Evolutionary conservation across 2,888 invertebrate genomes (phyloP), one percentile per base, ranked within the genome.

Genomic region (Orthonevra nobilis): DNA sequence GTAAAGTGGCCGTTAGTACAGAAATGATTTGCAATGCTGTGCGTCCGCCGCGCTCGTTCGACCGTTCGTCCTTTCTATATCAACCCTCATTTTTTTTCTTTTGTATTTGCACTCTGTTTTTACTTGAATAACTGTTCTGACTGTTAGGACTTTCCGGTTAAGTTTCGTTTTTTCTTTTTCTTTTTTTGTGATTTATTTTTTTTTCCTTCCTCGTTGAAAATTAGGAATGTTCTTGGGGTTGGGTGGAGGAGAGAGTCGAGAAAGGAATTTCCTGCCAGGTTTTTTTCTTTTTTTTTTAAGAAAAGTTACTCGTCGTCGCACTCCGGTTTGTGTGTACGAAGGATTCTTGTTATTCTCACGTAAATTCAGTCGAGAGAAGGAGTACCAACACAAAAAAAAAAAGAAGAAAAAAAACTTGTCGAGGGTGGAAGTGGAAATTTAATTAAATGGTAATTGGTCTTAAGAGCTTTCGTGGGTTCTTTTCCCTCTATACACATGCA

Each of bases 401-500:
- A 40, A 4, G 32, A 26, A 19, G 14, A 10, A 58, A 10, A 26
- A 26, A 15, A 10, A 42, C 32, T 7, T 19, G 6, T 2, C 12
- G 19, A 19, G 9, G 2, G n/a, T 7, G 54, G n/a, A 68, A 75
- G 77, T 77, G 77, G 72, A 72, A 72, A 77, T 77, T 77, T 77
- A 77, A 77, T 77, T 77, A 77, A 77, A 77, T 77, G 77, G 70
- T 77, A 77, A 77, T 77, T 77, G 77, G 77, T 66, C 64, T 64
- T 72, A 72, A 77, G 77, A 77, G 72, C 72, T 77, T 75, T 63
- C 64, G 58, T 77, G 56, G 63, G 42, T 38, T 64, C 28, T 48
- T 14, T 14, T 46, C n/a, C 30, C 12, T 52, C 23, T 4, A 4
- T 4, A 23, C 23, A 23, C 23, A 23, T 23, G 3, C 23, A 3